Conservation (phyloP, 1,140 invertebrate species). For the Nebria ingens region DNA sequence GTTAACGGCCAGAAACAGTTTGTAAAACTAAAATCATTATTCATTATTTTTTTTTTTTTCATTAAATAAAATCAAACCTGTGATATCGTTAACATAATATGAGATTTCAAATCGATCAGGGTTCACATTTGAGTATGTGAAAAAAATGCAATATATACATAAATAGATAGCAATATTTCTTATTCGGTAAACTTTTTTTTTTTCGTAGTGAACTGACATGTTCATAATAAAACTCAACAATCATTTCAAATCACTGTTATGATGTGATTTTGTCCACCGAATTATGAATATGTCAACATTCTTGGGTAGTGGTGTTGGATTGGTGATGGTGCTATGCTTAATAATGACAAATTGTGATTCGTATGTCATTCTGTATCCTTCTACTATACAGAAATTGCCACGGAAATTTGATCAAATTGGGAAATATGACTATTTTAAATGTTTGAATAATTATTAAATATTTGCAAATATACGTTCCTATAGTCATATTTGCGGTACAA, state of each 20-base stretch:
- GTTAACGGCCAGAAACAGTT: not conserved
- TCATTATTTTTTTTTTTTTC: too few relatives aligned
- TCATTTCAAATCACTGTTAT: too few relatives aligned
- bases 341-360: not conserved
- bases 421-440: not conserved
- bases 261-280: too few relatives aligned
- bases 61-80: not conserved
- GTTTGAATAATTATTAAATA: not conserved
- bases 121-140: not conserved
- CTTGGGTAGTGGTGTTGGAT: not conserved
- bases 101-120: not conserved
- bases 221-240: not conserved
- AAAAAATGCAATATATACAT: not conserved
- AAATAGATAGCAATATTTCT: not conserved
- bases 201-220: not conserved
- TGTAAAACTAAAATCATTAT: too few relatives aligned
- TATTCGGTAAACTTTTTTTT: not conserved
- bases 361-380: not conserved
- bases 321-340: not conserved
- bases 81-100: not conserved
- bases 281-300: slow-evolving; percentile 4
- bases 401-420: not conserved
- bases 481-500: not conserved
- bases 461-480: not conserved
- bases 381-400: not conserved